phyloP scores from a whole-genome alignment of 2,888 invertebrate species.

The Seira ritae region DNA sequence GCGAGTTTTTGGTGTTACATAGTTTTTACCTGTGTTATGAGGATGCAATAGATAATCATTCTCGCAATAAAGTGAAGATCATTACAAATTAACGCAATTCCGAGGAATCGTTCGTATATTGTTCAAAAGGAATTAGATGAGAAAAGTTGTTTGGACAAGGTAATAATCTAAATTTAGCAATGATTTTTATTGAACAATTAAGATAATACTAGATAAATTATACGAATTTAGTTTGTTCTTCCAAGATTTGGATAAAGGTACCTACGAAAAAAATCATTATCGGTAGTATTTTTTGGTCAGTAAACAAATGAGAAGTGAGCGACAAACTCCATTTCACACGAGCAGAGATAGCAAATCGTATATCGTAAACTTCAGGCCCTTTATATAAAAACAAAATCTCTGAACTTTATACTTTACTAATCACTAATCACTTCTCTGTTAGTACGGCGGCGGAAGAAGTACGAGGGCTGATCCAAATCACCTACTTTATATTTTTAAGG shows the following conservation, averaged over 20 bases:
- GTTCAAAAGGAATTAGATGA: background rate
- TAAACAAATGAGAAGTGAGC: no score
- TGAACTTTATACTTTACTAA: no score
- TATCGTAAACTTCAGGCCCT: no score
- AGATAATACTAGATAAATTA: conserved; percentile 1
- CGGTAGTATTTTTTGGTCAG: no score
- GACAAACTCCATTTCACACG: no score
- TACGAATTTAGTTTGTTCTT: background rate
- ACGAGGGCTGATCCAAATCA: background rate
- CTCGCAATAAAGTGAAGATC: conserved; percentile 1
- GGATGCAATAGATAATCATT: background rate
- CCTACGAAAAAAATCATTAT: background rate
- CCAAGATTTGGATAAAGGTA: background rate
- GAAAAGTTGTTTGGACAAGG: conserved; percentile 22
- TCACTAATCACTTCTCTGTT: no score
- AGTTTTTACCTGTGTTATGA: background rate
- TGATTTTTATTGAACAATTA: conserved; percentile 39
- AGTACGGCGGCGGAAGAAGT: conserved; percentile 30
- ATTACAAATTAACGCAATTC: conserved; percentile 18
- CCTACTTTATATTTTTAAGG: conserved; percentile 26
- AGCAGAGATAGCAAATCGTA: no score
- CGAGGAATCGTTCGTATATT: background rate
- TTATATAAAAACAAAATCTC: no score
- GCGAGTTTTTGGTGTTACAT: background rate
- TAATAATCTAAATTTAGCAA: conserved; percentile 27